Conservation (phyloP, 2,888 invertebrate species). For the Drosophila limbata region DNA sequence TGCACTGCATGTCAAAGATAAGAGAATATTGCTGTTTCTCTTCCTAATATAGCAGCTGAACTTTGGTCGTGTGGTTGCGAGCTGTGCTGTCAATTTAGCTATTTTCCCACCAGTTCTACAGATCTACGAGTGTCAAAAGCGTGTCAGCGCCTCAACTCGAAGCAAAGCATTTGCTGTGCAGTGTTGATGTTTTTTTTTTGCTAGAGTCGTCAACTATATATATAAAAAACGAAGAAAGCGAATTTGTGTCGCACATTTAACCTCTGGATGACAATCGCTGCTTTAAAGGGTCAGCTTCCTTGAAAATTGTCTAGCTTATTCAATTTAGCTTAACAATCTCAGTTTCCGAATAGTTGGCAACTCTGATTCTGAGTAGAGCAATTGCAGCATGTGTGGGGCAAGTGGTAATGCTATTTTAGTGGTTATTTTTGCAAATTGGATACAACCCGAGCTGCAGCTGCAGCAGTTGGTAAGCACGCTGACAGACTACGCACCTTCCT, state of each 20-base stretch:
- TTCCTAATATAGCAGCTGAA: constrained; percentile 32
- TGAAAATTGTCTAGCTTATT: background rate
- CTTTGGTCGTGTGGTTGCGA: constrained; percentile 33
- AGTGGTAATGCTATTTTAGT: constrained; percentile 26
- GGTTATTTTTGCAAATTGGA: constrained; percentile 62
- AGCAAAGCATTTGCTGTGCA: too few relatives aligned
- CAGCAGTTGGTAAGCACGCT: constrained; percentile 49
- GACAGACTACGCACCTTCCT: constrained; percentile 44
- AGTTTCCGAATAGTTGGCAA: background rate
- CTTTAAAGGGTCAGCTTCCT: background rate
- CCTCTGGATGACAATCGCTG: too few relatives aligned
- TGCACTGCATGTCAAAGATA: constrained; percentile 55
- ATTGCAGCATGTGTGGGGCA: constrained; percentile 3
- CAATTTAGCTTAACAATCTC: background rate
- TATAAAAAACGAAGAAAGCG: too few relatives aligned
- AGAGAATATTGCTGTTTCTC: constrained; percentile 39
- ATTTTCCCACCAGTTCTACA: background rate
- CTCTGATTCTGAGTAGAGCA: background rate
- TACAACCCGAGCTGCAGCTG: constrained; percentile 31
- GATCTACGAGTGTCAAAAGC: background rate
- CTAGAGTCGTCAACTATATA: too few relatives aligned
- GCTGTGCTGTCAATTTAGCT: background rate
- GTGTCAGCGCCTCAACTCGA: too few relatives aligned
- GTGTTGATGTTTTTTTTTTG: too few relatives aligned
- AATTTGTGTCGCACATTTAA: too few relatives aligned